Evolutionary conservation across 2,797 vertebrate genomes (phyloP).

Genomic region (Amniataba percoides): DNA sequence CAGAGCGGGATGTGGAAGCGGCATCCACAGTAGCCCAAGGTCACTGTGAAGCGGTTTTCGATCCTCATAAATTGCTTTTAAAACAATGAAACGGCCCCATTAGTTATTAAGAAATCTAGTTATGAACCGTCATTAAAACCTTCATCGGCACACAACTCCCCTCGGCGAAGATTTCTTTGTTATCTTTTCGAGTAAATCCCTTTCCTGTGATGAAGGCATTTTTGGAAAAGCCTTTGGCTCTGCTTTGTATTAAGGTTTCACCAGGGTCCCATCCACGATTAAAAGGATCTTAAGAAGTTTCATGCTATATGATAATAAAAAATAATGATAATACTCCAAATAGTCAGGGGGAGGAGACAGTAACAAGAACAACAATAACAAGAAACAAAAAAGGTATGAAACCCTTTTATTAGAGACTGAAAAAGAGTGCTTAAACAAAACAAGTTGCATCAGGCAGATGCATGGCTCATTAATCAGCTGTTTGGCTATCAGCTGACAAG

Average conservation of each 20-base stretch:
- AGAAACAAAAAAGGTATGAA: not conserved
- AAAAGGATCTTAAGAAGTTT: conserved; percentile 15
- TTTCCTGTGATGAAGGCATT: conserved; percentile 43
- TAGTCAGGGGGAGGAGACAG: not conserved
- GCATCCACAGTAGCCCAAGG: conserved; percentile 41
- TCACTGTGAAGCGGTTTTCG: conserved; percentile 33
- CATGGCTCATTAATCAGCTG: not conserved
- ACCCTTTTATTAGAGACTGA: no score
- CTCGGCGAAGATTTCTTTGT: conserved; percentile 27
- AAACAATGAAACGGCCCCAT: conserved; percentile 38
- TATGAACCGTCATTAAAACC: conserved; percentile 44
- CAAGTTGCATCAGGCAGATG: no score
- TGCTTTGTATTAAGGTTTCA: conserved; percentile 32
- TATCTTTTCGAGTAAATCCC: conserved; percentile 50
- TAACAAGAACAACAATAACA: no score
- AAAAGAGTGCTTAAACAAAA: not conserved
- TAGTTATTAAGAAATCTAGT: conserved; percentile 37
- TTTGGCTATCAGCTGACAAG: conserved; percentile 1
- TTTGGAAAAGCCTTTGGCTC: conserved; percentile 40
- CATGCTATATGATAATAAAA: not conserved
- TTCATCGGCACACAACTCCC: conserved; percentile 20
- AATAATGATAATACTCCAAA: no score
- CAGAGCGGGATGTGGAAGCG: conserved; percentile 15
- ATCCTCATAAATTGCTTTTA: conserved; percentile 46
- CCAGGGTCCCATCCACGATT: conserved; percentile 11